phyloP scores from a whole-genome alignment of 2,797 vertebrate genomes.

The Ctenosaura bakeri region DNA sequence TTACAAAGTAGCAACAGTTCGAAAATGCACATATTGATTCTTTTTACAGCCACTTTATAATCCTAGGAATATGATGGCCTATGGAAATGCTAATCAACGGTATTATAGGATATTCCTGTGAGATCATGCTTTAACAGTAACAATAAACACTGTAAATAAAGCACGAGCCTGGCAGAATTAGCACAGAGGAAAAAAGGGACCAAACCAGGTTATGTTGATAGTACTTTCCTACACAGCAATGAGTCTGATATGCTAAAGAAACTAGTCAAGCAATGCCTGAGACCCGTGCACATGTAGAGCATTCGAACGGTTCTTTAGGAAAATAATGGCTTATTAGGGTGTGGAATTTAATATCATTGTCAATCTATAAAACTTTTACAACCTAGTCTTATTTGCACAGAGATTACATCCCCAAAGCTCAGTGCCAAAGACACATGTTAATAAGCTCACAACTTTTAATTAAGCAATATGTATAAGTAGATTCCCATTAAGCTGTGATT shows the following conservation, averaged over 20 bases:
- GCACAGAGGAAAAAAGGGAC: conserved; percentile 29
- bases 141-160: conserved; percentile 24
- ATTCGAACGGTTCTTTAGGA: conserved; percentile 87
- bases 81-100: conserved; percentile 72
- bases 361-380: conserved; percentile 99
- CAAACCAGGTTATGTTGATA: background rate
- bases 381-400: conserved; percentile 88
- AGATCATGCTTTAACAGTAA: conserved; percentile 41
- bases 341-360: conserved; percentile 92
- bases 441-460: conserved; percentile 99
- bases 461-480: conserved; percentile 99
- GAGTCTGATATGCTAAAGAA: conserved; percentile 29
- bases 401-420: conserved; percentile 88
- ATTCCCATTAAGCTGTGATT: conserved; percentile 99
- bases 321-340: conserved; percentile 94
- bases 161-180: conserved; percentile 46
- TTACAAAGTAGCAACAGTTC: conserved; percentile 60
- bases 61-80: conserved; percentile 73
- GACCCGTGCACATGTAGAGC: conserved; percentile 74
- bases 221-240: conserved; percentile 6
- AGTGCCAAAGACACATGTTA: conserved; percentile 98
- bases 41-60: conserved; percentile 79
- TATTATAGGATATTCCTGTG: conserved; percentile 58
- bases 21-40: conserved; percentile 1
- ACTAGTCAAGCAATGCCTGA: conserved; percentile 59